Evolutionary conservation across 2,113 vertebrate genomes (phyloP).

Genomic region (Gnathonemus echidnorhynchus): DNA sequence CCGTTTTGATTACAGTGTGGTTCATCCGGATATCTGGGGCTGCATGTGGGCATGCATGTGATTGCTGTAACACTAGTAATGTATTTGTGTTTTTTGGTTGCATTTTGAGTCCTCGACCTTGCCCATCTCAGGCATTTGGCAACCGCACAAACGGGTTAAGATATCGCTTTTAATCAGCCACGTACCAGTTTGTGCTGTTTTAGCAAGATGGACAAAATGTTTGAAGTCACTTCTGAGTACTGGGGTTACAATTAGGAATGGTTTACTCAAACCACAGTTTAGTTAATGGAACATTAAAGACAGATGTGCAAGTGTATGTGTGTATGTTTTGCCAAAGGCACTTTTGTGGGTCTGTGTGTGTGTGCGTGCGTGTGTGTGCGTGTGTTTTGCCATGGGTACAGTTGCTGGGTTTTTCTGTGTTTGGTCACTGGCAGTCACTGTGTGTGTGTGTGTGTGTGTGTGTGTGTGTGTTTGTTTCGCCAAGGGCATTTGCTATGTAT

Average conservation of each 20-base stretch:
- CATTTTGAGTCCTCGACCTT: neutral
- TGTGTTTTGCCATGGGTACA: neutral
- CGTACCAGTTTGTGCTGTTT: neutral
- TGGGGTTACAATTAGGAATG: neutral
- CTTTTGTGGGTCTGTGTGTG: neutral
- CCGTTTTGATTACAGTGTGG: neutral
- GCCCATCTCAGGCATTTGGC: neutral
- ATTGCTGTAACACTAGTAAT: neutral
- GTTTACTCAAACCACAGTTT: neutral
- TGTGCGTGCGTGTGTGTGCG: slow-evolving; percentile 7
- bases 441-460: no score
- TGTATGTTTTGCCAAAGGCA: neutral
- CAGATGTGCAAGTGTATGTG: neutral
- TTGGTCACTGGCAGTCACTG: neutral
- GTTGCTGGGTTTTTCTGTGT: neutral
- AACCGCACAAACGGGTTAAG: neutral
- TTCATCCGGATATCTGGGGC: neutral
- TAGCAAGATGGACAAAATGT: neutral
- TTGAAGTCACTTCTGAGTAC: neutral
- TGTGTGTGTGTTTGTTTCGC: neutral
- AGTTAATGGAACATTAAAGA: neutral
- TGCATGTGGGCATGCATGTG: neutral
- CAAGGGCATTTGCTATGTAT: neutral
- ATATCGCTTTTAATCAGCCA: neutral
- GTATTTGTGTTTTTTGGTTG: neutral